These are phyloP conservation scores for Pimephales promelas DNA, from an alignment of 2,113 vertebrate genomes.

Conservation along the genomic window DNA sequence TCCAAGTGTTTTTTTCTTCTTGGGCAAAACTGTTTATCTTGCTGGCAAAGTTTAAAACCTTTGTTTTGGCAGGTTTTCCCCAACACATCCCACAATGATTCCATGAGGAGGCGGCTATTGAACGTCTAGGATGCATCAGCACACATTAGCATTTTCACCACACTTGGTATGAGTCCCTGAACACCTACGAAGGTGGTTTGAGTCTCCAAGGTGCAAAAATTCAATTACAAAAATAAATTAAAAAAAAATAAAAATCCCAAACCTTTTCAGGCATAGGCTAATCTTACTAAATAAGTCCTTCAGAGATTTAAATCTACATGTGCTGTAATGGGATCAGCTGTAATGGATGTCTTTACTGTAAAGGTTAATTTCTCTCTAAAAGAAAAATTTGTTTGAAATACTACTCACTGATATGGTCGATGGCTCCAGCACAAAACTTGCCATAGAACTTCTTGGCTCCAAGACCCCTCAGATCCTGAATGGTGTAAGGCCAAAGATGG, in stretches of 20 bases:
- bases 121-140: not conserved
- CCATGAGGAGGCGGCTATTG: not conserved
- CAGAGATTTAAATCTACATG: not conserved
- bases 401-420: conserved; percentile 98
- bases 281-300: too few species aligned
- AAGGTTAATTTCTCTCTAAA: not conserved
- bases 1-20: not conserved
- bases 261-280: too few species aligned
- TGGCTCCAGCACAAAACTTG: conserved; percentile 97
- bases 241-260: too few species aligned
- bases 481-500: conserved; percentile 96
- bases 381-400: not conserved
- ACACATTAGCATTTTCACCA: not conserved
- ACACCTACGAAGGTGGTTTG: not conserved
- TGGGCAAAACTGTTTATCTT: not conserved
- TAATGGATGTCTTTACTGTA: not conserved
- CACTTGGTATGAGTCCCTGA: not conserved
- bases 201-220: not conserved
- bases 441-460: conserved; percentile 98
- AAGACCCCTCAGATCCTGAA: conserved; percentile 92
- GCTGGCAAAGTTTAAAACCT: not conserved
- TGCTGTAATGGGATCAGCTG: not conserved
- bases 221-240: too few species aligned
- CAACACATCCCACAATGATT: conserved; percentile 1
- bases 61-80: conserved; percentile 2